phyloP scores from a whole-genome alignment of 2,888 invertebrate species.

The Caenorhabditis zanzibari region DNA sequence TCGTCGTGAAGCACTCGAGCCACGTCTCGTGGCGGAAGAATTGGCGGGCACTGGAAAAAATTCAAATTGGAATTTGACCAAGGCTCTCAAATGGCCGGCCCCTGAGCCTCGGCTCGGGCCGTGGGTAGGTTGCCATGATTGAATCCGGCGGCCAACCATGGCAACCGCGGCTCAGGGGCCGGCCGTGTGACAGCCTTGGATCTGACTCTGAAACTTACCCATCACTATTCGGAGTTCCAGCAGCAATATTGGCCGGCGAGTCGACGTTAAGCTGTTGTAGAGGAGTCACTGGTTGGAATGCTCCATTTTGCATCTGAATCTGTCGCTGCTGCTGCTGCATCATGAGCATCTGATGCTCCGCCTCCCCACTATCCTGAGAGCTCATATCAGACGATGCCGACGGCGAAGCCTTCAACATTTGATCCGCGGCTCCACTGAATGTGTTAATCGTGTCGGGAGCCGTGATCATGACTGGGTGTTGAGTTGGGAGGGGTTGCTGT shows the following conservation, averaged over 20 bases:
- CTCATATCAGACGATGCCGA: conserved; percentile 36
- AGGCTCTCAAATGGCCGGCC: no score
- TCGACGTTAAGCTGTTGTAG: conserved; percentile 31
- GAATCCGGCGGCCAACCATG: no score
- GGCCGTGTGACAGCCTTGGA: no score
- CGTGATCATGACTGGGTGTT: conserved; percentile 13
- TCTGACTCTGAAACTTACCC: conserved; percentile 49
- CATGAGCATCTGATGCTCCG: background rate
- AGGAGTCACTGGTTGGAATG: background rate
- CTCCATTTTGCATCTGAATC: background rate
- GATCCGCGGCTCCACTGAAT: conserved; percentile 1
- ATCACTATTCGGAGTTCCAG: conserved; percentile 9
- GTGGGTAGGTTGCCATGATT: no score
- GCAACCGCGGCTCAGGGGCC: no score
- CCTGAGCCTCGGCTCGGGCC: no score
- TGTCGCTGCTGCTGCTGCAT: conserved; percentile 15
- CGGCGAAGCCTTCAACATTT: conserved; percentile 44
- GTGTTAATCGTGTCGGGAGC: background rate
- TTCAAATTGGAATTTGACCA: background rate
- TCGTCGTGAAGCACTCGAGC: conserved; percentile 74
- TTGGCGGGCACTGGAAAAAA: conserved; percentile 23
- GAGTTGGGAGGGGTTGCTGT: conserved; percentile 5
- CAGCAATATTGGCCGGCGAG: conserved; percentile 31
- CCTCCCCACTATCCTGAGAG: conserved; percentile 2
- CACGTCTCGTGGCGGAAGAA: conserved; percentile 58